Conservation (phyloP, 2,113 vertebrate species). For the Paraplagusia blochii region DNA sequence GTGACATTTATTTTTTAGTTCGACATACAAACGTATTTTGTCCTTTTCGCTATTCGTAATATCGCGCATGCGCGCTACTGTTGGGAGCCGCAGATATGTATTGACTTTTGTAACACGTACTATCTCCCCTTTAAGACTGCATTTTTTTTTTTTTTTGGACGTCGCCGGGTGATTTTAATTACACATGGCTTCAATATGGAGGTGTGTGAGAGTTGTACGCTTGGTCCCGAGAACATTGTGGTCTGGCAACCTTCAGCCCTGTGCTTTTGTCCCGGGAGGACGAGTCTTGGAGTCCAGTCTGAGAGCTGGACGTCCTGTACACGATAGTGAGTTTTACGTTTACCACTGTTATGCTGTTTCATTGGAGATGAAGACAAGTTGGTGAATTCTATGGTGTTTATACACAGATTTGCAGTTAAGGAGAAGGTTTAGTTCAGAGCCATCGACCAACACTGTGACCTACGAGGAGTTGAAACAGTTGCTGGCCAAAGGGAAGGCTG, state of each 20-base stretch:
- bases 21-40: not conserved
- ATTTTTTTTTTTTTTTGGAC: not conserved
- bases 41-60: constrained; percentile 37
- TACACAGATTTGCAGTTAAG: constrained; percentile 30
- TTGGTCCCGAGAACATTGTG: constrained; percentile 43
- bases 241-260: constrained; percentile 16
- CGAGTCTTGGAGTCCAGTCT: constrained; percentile 28
- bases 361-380: not conserved
- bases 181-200: constrained; percentile 61
- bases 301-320: constrained; percentile 14
- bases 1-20: not conserved
- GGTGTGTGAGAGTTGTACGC: constrained; percentile 41
- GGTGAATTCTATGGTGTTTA: not conserved
- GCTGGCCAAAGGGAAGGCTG: constrained; percentile 65
- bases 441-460: constrained; percentile 61
- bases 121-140: no score
- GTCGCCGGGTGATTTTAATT: not conserved
- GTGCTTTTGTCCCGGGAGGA: constrained; percentile 22
- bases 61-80: constrained; percentile 37
- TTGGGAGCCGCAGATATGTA: no score
- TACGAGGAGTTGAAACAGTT: constrained; percentile 84
- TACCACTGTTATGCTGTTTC: not conserved
- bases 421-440: constrained; percentile 63
- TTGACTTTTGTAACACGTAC: not conserved
- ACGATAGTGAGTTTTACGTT: constrained; percentile 45